Base-by-base conservation (phyloP, 2,113 vertebrate genomes). In the Nibea coibor region DNA sequence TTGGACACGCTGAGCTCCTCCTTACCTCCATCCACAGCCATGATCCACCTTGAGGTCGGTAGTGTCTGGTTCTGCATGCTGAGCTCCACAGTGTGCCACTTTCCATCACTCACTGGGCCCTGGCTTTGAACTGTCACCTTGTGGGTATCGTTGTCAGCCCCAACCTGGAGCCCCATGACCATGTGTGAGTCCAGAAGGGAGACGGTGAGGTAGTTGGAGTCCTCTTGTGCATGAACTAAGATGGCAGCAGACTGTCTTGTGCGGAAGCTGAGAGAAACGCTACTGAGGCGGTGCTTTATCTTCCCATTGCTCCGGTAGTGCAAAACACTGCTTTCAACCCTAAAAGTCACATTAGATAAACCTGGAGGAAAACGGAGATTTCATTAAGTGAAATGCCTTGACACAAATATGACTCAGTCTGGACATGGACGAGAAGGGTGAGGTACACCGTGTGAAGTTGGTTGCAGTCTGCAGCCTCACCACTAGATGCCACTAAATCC, bases 231-330 rank as follows among this genome's bases (percentile, higher is more conserved):
- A 0, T 95, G 92, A 61, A 99, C 77, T 48, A 98, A 75, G 15
- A 92, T 87, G 31, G 92, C 91, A 0, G 95, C 72, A 0, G 91
- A 54, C 28, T 95, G 94, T 78, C 92, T 95, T 6, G 96, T 97
- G 63, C 96, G 95, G 84, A 99, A 95, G 43, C 94, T 94, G 83
- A 97, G 93, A 1, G 90, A n/a, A 59, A 98, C 61, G 2, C 88
- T 94, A 79, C 84, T 93, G 87, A 98, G 95, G 35, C 91, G 88
- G 70, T 94, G 95, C 43, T 65, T 81, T 62, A 97, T 96, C 58
- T 95, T 96, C 16, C 96, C 94, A 0, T 96, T 97, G 83, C 96
- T 95, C 75, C 87, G 94, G 92, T 95, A 97, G 28, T 91, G 84
- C 83, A 97, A 70, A 0, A 92, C 80, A 16, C 84, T 90, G 76